Evolutionary conservation across 2,888 invertebrate genomes (phyloP).

Genomic region (Pherbina coryleti): DNA sequence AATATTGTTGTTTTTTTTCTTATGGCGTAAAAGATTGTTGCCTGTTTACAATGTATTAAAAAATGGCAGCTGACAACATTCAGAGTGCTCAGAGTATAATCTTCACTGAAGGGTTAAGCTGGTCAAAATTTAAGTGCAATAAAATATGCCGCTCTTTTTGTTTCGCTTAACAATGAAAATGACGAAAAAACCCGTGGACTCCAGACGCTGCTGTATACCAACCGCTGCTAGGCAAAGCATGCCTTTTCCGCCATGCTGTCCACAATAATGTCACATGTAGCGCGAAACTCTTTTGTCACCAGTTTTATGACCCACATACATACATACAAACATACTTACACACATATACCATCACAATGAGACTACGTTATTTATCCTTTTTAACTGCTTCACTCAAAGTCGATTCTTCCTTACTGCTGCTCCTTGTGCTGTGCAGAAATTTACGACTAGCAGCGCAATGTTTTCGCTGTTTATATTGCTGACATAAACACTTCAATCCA

Average conservation of each 20-base stretch:
- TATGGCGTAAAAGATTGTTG: neutral
- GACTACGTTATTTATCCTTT: conserved; percentile 17
- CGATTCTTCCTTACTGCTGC: neutral
- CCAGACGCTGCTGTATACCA: neutral
- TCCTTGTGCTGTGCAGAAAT: neutral
- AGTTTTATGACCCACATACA: conserved; percentile 10
- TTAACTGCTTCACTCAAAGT: conserved; percentile 23
- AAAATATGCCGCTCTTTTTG: neutral
- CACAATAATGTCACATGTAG: conserved; percentile 1
- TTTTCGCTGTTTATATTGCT: conserved; percentile 27
- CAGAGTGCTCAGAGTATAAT: neutral
- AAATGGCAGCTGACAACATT: neutral
- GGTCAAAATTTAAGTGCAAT: neutral
- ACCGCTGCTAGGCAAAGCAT: neutral
- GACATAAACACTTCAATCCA: conserved; percentile 24
- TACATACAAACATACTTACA: too few species aligned
- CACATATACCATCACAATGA: conserved; percentile 13
- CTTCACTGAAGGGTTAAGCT: conserved; percentile 24
- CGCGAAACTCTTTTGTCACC: conserved; percentile 36
- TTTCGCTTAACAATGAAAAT: conserved; percentile 10
- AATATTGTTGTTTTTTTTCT: neutral
- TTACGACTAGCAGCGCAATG: conserved; percentile 29
- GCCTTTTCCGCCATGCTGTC: neutral
- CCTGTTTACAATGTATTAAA: neutral
- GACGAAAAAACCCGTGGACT: neutral